A percentile compares a stretch with the other conserved stretches of the same genome.
phyloP scores from a whole-genome alignment of 1,140 invertebrate genomes.

The Polypedilum vanderplanki region DNA sequence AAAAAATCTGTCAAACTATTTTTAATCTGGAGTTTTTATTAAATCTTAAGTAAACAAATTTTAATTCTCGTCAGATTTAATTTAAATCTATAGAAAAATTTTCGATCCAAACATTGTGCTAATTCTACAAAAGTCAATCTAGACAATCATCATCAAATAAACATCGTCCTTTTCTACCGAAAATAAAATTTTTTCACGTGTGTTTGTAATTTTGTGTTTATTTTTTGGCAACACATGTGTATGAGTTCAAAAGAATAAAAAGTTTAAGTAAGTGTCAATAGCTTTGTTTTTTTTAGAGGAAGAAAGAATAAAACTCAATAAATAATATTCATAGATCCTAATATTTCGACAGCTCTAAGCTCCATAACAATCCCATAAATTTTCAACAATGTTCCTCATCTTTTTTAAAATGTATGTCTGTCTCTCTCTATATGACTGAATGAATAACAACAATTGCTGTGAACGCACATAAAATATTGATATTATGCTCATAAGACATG shows the following conservation, averaged over 20 bases:
- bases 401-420: background rate
- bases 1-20: no score
- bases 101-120: no score
- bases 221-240: no score
- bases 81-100: no score
- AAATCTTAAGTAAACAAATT: no score
- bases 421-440: background rate
- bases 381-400: background rate
- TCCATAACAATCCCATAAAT: slow-evolving; percentile 21
- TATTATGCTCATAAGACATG: slow-evolving; percentile 29
- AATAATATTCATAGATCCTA: slow-evolving; percentile 23
- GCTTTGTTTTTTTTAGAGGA: no score
- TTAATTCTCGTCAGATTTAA: no score
- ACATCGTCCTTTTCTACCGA: background rate
- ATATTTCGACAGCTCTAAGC: slow-evolving; percentile 20
- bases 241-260: no score
- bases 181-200: no score
- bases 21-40: no score
- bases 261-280: no score
- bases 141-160: slow-evolving; percentile 29
- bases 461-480: slow-evolving; percentile 19
- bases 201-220: no score
- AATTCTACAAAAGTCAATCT: background rate
- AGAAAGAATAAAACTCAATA: slow-evolving; percentile 23
- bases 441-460: slow-evolving; percentile 17